Percentiles rank a stretch among this genome's conserved stretches.
Conservation (phyloP, 1,140 invertebrate species). For the Neodiprion pinetum region DNA sequence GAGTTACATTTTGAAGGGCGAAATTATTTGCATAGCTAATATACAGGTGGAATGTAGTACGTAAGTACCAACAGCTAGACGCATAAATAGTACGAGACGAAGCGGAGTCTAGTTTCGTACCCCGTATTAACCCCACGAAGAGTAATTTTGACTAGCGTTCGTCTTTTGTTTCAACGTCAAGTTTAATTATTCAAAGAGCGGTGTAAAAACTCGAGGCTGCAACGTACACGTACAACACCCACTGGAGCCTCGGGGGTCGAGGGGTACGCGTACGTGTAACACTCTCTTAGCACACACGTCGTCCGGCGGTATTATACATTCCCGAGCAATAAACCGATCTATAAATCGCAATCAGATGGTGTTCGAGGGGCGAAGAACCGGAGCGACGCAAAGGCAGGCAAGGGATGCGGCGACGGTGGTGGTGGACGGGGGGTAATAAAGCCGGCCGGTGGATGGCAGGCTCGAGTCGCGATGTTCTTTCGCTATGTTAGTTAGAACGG, state of each 20-base stretch:
- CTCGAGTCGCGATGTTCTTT: constrained; percentile 27
- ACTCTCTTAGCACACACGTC: background rate
- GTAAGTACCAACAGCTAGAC: background rate
- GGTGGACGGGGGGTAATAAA: constrained; percentile 30
- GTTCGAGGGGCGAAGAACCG: constrained; percentile 22
- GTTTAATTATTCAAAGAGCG: background rate
- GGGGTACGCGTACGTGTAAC: background rate
- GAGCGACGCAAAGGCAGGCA: constrained; percentile 20
- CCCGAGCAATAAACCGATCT: constrained; percentile 34
- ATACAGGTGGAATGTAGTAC: background rate
- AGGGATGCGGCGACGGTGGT: constrained; percentile 7
- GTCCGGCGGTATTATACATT: background rate
- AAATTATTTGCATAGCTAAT: background rate
- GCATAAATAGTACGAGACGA: background rate
- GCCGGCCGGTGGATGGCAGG: constrained; percentile 18
- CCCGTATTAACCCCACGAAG: background rate
- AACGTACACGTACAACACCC: background rate
- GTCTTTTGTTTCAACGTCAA: background rate
- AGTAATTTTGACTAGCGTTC: background rate
- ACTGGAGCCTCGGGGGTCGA: background rate
- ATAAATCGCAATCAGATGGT: constrained; percentile 35
- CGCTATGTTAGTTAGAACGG: constrained; percentile 32
- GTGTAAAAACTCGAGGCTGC: constrained; percentile 15
- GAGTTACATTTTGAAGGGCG: background rate
- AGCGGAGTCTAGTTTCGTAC: background rate